Evolutionary conservation across 2,888 invertebrate genomes (phyloP), one percentile per base, ranked within the genome.

Genomic region (Drosophila recens): DNA sequence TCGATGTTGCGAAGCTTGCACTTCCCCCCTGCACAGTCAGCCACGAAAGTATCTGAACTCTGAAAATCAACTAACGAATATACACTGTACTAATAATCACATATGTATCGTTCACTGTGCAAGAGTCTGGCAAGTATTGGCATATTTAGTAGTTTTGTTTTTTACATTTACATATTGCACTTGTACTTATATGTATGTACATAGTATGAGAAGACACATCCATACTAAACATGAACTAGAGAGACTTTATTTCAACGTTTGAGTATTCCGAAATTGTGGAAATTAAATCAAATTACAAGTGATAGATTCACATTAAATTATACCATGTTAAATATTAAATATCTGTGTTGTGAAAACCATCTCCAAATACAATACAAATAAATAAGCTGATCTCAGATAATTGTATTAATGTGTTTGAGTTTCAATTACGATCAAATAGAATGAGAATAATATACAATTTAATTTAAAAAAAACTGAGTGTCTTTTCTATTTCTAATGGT

Each of bases 1-100:
- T 64, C 53, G 48, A 54, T 54, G 46, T 64, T 56, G 38, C 40
- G 43, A 42, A 30, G 34, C 17, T 53, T 45, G 34, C 15, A 43
- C 40, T n/a, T 2, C n/a, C 3, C n/a, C 3, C 15, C 17, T 45
- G 43, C 33, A 20, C 43, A 56, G 23, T 33, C 15, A 0, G 3
- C 5, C 27, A 0, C 0, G n/a, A 9, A 8, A 13, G 13, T 38
- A 23, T 8, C 33, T 10, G 6, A 36, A 23, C n/a, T 38, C 13
- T n/a, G 36, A 38, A 52, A 17, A 17, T 17, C 1, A 17, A 17
- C 17, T 1, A 17, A 17, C 17, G n/a, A n/a, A n/a, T n/a, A n/a
- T 27, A 27, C 5, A 43, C 4, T 20, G 11, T 20, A 20, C 20
- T 20, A 23, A 42, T 17, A 51, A 23, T 51, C 3, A n/a, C 8